phyloP scores from a whole-genome alignment of 2,113 vertebrate species.

The Urocolius indicus region DNA sequence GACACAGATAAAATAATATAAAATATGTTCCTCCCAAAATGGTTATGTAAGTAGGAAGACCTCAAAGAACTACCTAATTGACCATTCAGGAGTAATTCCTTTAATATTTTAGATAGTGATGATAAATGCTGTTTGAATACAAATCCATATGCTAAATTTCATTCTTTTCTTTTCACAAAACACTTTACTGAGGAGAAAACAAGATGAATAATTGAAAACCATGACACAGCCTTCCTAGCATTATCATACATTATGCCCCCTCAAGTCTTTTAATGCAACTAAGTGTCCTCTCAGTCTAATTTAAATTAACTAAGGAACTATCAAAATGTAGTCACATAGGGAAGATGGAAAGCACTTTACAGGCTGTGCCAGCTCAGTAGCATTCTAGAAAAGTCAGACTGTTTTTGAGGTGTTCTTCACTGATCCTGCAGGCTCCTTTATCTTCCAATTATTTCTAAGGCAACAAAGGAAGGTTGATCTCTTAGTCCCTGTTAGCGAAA shows the following conservation, averaged over 20 bases:
- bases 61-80: background rate
- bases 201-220: background rate
- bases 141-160: background rate
- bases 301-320: conserved; percentile 29
- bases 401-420: background rate
- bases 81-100: background rate
- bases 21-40: background rate
- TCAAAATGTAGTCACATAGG: background rate
- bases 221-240: background rate
- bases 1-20: background rate
- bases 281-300: background rate
- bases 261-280: background rate
- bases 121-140: background rate
- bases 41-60: background rate
- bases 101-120: background rate
- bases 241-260: background rate
- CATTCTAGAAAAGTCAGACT: background rate
- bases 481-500: conserved; percentile 5
- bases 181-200: background rate
- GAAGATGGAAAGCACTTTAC: conserved; percentile 1
- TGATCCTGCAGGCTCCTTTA: background rate
- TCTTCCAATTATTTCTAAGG: conserved; percentile 2
- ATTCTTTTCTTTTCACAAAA: background rate
- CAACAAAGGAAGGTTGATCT: conserved; percentile 2
- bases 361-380: background rate